Evolutionary conservation across 2,113 vertebrate genomes (phyloP), one percentile per base, ranked within the genome.

Genomic region (Arothron firmamentum): DNA sequence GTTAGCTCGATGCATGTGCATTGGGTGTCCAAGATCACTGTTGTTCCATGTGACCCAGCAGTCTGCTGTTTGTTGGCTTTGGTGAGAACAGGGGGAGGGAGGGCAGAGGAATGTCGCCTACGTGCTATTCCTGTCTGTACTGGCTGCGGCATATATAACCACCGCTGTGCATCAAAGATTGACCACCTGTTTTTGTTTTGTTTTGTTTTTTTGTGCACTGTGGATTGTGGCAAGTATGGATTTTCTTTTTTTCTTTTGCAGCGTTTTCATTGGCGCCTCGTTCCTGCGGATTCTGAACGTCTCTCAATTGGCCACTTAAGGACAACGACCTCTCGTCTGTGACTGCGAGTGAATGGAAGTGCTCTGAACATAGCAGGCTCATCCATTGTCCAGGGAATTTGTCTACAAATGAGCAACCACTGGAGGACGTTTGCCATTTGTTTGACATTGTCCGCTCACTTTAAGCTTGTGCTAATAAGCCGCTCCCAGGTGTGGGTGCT

Each of bases 101-200:
- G 79, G 79, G 77, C 72, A 72, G 77, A 83, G 87, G 84, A 87
- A 87, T 88, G 85, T 69, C 52, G 80, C 72, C 76, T 64, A 67
- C 65, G 75, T 82, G 83, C 84, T 90, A 89, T 90, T 90, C 88
- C 87, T 75, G 82, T 85, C 82, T 78, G 67, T 76, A 75, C 70
- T 43, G 70, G 74, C 83, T 80, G 82, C 68, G 81, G 75, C 57
- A 76, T 67, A 69, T 62, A 62, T 23, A 23, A 23, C 21, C 21
- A 23, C 73, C 51, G 63, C 72, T 70, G 74, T 52, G 63, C 60
- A 21, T n/a, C 25, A 28, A 28, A 47, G 52, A 52, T 62, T 56
- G 56, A 23, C 62, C 3, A 5, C 23, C 21, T 58, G 43, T 0
- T 66, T 13, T 45, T n/a, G n/a, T 45, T 5, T 42, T 54, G 34